Evolutionary conservation across 1,140 invertebrate species (phyloP), one percentile per base, ranked within the genome.

Genomic region (Ceratosolen solmsi): DNA sequence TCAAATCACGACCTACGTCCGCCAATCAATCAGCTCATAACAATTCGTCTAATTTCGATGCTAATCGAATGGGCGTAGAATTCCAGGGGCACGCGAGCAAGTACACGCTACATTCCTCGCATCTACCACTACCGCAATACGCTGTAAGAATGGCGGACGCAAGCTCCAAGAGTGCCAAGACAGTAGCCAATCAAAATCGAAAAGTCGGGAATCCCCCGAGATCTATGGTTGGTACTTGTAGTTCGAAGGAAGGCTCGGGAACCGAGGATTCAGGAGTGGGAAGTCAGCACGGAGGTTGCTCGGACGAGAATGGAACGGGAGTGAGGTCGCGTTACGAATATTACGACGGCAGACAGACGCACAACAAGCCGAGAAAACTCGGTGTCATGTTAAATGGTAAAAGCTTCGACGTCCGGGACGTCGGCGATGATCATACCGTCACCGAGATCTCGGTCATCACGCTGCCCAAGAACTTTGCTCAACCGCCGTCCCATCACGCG

Each of bases 71-170:
- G 58, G 46, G 68, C 2, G 85, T 86, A 4, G 84, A 84, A 17
- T 87, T 89, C 75, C 86, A 88, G 11, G 87, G 17, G 1, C 87
- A 87, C 1, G 84, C 90, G 0, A 87, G 87, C 58, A 95, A 94
- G 87, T 96, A 95, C 84, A 96, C 95, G 8, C 89, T 96, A 75
- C 95, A 96, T 75, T 94, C 94, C 8, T 95, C 93, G 71, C 94
- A 95, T 81, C 88, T 96, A 70, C 95, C 95, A 0, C 89, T 93
- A 71, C 95, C 95, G 0, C 95, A 96, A 86, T 95, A 93, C 82
- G 94, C 95, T 0, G 92, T 95, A 25, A 90, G 90, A 38, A 90
- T 94, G 58, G 93, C 93, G 41, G 95, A 96, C 77, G 89, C 93
- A 0, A 91, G 90, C 78, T 87, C 90, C 4, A 96, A 96, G 89